Evolutionary conservation across 2,797 vertebrate genomes (phyloP), one percentile per base, ranked within the genome.

Genomic region (Fistularia tabacaria): DNA sequence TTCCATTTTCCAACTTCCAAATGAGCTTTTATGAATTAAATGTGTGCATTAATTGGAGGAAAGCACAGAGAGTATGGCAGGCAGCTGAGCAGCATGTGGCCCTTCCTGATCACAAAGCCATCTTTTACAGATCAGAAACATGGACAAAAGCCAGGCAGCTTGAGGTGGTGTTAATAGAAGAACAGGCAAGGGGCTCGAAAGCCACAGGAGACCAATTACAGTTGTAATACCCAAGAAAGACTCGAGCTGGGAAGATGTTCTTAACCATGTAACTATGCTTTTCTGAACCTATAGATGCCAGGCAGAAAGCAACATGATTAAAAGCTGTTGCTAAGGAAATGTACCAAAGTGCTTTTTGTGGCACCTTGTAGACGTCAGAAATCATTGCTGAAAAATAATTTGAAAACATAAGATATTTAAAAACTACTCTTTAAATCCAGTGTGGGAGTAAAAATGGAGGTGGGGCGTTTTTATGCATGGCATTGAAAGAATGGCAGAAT

Each of bases 141-240:
- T 62, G 83, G 85, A 87, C 74, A 66, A 76, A 73, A 69, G 73
- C 73, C 78, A 62, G 54, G 51, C 72, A 65, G 61, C 56, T 71
- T 60, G 69, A 64, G 71, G 49, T 15, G 74, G 60, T 71, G 81
- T 74, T 79, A 76, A 85, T 82, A 78, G 82, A 83, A 79, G 76
- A 81, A 76, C 51, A 65, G 62, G 59, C 66, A 38, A 78, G 50
- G 71, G 46, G 62, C 64, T 74, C 62, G 43, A 9, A 51, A 78
- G 54, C 73, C 81, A 59, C 73, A 52, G 68, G 83, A 85, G 82
- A 77, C 83, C 82, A 81, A 84, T 84, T 88, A 85, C 56, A 70
- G 58, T 77, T 76, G 71, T 81, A 75, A 71, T 52, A 61, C 66
- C 59, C 70, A 71, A 55, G 66, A 76, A 74, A 79, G 68, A 70